A percentile compares a stretch with the other conserved stretches of the same genome.
phyloP scores from a whole-genome alignment of 1,140 invertebrate species.

The Drosophila cardini region DNA sequence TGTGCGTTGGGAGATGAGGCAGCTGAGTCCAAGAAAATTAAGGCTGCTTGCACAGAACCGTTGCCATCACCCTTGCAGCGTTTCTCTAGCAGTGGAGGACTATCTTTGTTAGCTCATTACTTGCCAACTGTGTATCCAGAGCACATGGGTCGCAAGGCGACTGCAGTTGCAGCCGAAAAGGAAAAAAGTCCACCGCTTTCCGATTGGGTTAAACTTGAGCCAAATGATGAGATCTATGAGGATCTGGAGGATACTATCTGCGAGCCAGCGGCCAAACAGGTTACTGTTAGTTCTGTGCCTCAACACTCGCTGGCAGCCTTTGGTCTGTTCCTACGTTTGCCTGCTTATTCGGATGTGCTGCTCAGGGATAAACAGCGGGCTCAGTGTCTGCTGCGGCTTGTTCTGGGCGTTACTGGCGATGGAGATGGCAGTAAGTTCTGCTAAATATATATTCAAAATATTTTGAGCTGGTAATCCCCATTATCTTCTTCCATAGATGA shows the following conservation, averaged over 20 bases:
- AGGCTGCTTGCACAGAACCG: conserved; percentile 74
- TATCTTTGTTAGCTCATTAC: conserved; percentile 93
- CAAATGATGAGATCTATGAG: conserved; percentile 90
- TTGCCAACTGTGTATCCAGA: conserved; percentile 94
- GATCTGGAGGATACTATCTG: conserved; percentile 86
- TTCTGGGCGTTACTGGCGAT: conserved; percentile 95
- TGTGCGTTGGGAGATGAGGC: conserved; percentile 43
- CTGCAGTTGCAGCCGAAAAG: conserved; percentile 82
- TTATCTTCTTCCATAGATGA: conserved; percentile 86
- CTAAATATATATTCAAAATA: not conserved
- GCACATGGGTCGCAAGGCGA: conserved; percentile 78
- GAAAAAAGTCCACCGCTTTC: conserved; percentile 86
- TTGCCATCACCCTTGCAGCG: conserved; percentile 88
- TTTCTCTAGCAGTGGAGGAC: conserved; percentile 93
- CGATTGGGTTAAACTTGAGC: conserved; percentile 93
- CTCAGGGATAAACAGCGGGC: conserved; percentile 93
- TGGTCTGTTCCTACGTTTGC: conserved; percentile 93
- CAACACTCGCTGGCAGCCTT: conserved; percentile 96
- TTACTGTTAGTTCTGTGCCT: conserved; percentile 87
- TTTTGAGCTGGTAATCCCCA: not conserved
- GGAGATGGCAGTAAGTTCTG: conserved; percentile 91
- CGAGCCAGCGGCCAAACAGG: conserved; percentile 73
- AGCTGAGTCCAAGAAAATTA: conserved; percentile 51
- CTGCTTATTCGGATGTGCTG: conserved; percentile 95
- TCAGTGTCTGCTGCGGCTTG: conserved; percentile 92